Conservation (phyloP, 2,113 vertebrate genomes). For the Gymnorhina tibicen region DNA sequence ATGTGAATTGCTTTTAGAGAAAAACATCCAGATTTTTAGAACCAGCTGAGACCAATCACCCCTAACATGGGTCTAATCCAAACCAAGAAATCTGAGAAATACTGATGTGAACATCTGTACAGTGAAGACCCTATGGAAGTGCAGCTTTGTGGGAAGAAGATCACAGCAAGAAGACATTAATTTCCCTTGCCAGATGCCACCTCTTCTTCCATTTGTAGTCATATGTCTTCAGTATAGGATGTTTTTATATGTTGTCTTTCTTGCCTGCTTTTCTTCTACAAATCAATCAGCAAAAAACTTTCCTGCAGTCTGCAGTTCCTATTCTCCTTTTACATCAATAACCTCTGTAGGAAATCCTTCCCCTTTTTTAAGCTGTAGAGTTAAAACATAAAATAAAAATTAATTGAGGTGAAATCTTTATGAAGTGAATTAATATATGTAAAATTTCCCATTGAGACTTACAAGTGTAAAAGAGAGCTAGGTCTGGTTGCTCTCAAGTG, state of each 20-base stretch:
- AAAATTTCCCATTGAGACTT: not conserved
- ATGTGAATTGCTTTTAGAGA: not conserved
- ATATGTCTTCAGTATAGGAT: not conserved
- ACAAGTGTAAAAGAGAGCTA: not conserved
- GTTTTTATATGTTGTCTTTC: not conserved
- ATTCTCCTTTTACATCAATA: not conserved
- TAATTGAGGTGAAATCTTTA: not conserved
- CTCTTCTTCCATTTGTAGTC: not conserved
- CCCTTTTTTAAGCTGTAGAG: not conserved
- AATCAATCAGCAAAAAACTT: not conserved
- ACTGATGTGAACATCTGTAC: not conserved
- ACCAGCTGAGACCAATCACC: not conserved
- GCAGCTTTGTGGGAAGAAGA: not conserved
- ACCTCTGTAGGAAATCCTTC: not conserved
- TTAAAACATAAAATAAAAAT: not conserved
- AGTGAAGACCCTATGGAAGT: not conserved
- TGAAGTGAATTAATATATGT: not conserved
- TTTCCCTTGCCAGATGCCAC: not conserved
- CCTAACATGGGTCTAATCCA: not conserved
- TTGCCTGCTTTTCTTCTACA: not conserved
- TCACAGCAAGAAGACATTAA: not conserved
- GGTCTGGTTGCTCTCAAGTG: not conserved
- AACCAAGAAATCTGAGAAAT: not conserved
- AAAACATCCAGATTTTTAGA: not conserved
- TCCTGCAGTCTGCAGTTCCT: not conserved